Percentiles rank a stretch among this genome's conserved stretches.
phyloP scores from a whole-genome alignment of 2,797 vertebrate species.

The Phalanger gymnotis region DNA sequence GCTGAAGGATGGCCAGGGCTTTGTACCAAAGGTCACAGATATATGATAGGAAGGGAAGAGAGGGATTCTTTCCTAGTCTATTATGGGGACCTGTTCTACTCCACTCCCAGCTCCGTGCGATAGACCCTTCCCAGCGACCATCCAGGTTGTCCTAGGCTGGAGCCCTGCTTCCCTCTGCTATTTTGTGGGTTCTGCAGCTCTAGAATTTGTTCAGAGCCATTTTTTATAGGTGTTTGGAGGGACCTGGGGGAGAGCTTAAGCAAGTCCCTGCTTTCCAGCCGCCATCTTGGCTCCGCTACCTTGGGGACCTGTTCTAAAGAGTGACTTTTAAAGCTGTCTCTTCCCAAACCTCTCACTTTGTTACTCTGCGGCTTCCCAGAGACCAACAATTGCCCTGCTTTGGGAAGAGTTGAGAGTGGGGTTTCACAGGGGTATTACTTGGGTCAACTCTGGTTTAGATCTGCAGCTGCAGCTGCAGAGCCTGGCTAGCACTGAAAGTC shows the following conservation, averaged over 20 bases:
- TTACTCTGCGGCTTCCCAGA: not conserved
- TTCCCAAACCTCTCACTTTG: not conserved
- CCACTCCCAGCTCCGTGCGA: too few relatives aligned
- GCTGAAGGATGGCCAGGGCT: not conserved
- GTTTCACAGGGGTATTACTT: slow-evolving; percentile 31
- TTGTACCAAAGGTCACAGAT: not conserved
- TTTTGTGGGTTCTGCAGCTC: too few relatives aligned
- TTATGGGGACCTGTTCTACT: not conserved
- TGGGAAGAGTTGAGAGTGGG: not conserved
- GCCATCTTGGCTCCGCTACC: too few relatives aligned
- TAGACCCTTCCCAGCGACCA: too few relatives aligned
- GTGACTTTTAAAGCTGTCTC: not conserved
- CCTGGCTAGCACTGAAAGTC: slow-evolving; percentile 65
- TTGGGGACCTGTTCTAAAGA: not conserved
- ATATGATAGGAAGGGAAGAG: not conserved
- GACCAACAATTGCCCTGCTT: not conserved
- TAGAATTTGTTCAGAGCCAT: too few relatives aligned
- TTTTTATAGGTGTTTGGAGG: too few relatives aligned
- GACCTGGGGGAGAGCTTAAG: too few relatives aligned
- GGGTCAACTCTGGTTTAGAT: slow-evolving; percentile 75
- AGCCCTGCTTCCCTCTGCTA: too few relatives aligned
- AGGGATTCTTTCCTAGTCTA: not conserved
- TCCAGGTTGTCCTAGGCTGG: too few relatives aligned
- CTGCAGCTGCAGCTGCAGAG: slow-evolving; percentile 66
- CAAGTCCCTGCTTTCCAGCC: too few relatives aligned